Conservation (phyloP, 2,113 vertebrate genomes). For the Xiphophorus couchianus region DNA sequence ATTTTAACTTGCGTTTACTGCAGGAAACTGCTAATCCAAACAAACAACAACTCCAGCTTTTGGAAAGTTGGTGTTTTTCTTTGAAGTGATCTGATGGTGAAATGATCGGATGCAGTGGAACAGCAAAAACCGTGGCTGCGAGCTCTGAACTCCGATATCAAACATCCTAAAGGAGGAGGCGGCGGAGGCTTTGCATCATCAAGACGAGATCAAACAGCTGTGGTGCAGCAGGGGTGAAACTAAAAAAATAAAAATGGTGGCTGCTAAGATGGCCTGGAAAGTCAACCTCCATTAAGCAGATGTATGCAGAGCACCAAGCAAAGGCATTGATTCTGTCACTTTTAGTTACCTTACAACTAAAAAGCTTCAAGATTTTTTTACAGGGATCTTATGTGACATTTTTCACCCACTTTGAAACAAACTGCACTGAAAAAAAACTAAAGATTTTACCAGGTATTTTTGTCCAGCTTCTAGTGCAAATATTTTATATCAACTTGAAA, state of each 20-base stretch:
- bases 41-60: slow-evolving; percentile 37
- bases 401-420: too few species aligned
- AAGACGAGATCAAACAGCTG: slow-evolving; percentile 69
- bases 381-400: too few species aligned
- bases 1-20: slow-evolving; percentile 8
- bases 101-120: slow-evolving; percentile 50
- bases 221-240: not conserved
- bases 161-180: slow-evolving; percentile 53
- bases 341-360: not conserved
- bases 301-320: slow-evolving; percentile 20
- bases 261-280: slow-evolving; percentile 61
- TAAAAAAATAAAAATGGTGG: slow-evolving; percentile 49
- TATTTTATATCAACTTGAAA: too few species aligned
- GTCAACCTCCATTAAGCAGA: slow-evolving; percentile 49
- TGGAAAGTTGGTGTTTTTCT: slow-evolving; percentile 52
- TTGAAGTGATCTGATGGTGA: slow-evolving; percentile 69
- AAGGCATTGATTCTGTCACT: not conserved
- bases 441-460: too few species aligned
- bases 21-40: slow-evolving; percentile 47
- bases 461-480: too few species aligned
- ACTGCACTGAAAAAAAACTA: too few species aligned
- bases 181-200: slow-evolving; percentile 44
- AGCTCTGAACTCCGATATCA: slow-evolving; percentile 77
- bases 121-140: slow-evolving; percentile 11
- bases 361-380: not conserved